These are phyloP conservation scores for Camponotus vicinus DNA, from an alignment of 1,140 invertebrate genomes.

Conservation along the genomic window DNA sequence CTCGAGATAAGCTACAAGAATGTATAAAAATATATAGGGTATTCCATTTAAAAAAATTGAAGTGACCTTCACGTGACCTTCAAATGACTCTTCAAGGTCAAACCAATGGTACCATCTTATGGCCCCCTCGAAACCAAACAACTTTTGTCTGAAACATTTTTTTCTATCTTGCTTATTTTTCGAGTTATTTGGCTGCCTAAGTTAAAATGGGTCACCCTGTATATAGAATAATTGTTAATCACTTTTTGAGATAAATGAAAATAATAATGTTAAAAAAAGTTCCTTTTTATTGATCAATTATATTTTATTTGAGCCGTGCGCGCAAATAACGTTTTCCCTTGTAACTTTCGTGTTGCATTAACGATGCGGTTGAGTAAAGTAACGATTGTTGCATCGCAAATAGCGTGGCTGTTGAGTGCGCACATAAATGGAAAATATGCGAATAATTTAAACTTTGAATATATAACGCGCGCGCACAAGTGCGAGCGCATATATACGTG, in stretches of 20 bases:
- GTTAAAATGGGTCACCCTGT: no score
- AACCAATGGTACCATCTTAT: no score
- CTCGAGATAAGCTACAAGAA: no score
- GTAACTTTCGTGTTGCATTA: conserved; percentile 30
- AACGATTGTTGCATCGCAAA: conserved; percentile 2
- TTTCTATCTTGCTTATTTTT: no score
- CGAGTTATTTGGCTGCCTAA: no score
- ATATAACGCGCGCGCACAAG: background rate
- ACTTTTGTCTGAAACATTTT: no score
- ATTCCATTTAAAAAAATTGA: no score
- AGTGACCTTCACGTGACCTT: no score
- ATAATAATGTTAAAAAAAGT: background rate
- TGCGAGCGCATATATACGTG: no score
- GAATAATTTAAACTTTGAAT: conserved; percentile 7
- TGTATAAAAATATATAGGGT: no score
- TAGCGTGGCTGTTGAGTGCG: background rate
- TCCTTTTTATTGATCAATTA: background rate
- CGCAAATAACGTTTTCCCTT: background rate
- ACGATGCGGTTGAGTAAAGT: conserved; percentile 27
- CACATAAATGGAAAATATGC: conserved; percentile 30
- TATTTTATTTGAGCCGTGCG: background rate
- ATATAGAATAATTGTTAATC: background rate
- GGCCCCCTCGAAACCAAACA: no score
- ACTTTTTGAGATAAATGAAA: background rate
- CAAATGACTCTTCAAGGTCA: no score